Percentiles rank a stretch among this genome's conserved stretches.
phyloP scores from a whole-genome alignment of 2,797 vertebrate genomes.

The Sarcophilus harrisii region DNA sequence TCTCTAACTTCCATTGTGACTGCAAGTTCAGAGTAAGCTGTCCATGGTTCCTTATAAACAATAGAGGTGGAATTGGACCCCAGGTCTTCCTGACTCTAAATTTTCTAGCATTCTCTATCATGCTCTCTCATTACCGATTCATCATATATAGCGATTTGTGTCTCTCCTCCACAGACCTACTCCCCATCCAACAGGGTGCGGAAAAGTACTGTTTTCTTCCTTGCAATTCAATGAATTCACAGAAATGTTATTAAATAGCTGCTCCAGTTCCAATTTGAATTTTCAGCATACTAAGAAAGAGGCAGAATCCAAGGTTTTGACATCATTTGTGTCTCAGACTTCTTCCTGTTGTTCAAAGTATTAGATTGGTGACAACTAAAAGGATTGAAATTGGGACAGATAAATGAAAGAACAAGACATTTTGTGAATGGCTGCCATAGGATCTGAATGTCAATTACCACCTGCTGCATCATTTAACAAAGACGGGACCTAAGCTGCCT shows the following conservation, averaged over 20 bases:
- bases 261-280: constrained; percentile 14
- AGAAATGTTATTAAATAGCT: background rate
- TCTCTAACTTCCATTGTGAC: background rate
- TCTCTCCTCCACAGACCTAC: background rate
- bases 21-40: background rate
- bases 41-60: background rate
- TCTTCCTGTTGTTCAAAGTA: background rate
- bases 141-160: background rate
- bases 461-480: constrained; percentile 73
- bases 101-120: background rate
- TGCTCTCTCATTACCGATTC: background rate
- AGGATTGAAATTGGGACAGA: background rate
- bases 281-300: background rate
- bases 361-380: constrained; percentile 38
- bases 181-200: background rate
- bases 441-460: constrained; percentile 75
- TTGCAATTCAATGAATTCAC: background rate
- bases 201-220: background rate
- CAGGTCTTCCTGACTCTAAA: background rate
- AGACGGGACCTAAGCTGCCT: constrained; percentile 71
- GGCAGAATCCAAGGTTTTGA: constrained; percentile 13
- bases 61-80: background rate
- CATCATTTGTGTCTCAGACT: background rate
- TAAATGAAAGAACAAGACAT: constrained; percentile 20
- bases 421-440: constrained; percentile 66